phyloP scores from a whole-genome alignment of 2,797 vertebrate genomes.

The Sebastes jordani region DNA sequence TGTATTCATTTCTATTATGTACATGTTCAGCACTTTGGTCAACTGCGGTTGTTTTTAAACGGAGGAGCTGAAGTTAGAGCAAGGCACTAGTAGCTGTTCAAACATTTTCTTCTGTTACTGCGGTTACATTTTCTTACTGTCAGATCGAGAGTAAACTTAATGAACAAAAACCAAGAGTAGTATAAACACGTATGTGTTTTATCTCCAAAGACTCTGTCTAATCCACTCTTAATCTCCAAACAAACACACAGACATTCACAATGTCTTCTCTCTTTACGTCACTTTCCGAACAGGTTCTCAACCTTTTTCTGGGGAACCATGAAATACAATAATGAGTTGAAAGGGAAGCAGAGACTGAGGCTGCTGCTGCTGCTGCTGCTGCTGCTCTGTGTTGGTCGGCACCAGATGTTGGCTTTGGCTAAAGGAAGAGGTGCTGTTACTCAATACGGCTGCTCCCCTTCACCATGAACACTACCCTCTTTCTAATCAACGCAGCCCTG shows the following conservation, averaged over 20 bases:
- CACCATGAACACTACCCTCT: constrained; percentile 72
- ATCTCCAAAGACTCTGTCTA: not conserved
- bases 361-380: not conserved
- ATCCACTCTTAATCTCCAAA: not conserved
- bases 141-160: not conserved
- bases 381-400: constrained; percentile 49
- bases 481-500: constrained; percentile 76
- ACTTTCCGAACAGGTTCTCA: not conserved
- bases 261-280: not conserved
- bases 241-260: not conserved
- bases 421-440: constrained; percentile 70
- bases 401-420: constrained; percentile 81
- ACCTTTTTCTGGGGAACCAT: constrained; percentile 24
- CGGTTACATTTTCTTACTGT: not conserved
- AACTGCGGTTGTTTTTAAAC: not conserved
- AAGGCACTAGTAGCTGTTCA: not conserved
- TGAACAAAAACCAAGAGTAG: not conserved
- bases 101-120: not conserved
- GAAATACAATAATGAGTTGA: constrained; percentile 67
- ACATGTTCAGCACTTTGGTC: too few relatives aligned
- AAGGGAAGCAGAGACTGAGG: constrained; percentile 40
- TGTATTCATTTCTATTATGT: too few relatives aligned
- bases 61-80: not conserved
- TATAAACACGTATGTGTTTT: not conserved
- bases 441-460: constrained; percentile 66